A percentile compares a stretch with the other conserved stretches of the same genome.
phyloP scores from a whole-genome alignment of 2,113 vertebrate genomes.

The Podiceps cristatus region DNA sequence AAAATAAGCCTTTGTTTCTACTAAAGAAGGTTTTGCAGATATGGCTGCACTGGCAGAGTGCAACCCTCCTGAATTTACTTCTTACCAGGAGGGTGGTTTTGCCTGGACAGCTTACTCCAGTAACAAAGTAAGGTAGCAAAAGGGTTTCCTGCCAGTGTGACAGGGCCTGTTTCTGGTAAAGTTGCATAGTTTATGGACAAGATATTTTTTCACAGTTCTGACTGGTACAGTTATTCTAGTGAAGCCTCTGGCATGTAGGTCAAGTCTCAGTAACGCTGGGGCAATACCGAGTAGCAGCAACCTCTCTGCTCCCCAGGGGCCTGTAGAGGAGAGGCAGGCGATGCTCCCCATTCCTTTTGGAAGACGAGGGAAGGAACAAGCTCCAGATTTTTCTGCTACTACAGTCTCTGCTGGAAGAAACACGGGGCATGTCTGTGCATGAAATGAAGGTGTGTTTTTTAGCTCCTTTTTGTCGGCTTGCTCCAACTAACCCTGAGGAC shows the following conservation, averaged over 20 bases:
- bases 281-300: not conserved
- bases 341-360: not conserved
- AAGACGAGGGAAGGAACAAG: not conserved
- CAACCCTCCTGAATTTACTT: not conserved
- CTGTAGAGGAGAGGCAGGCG: not conserved
- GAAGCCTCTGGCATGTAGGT: not conserved
- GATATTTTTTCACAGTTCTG: not conserved
- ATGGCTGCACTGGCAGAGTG: not conserved
- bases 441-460: not conserved
- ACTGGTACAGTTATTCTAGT: not conserved
- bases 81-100: not conserved
- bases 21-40: not conserved
- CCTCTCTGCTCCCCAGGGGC: not conserved
- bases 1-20: not conserved
- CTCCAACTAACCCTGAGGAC: not conserved
- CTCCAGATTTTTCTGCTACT: not conserved
- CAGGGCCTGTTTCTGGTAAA: not conserved
- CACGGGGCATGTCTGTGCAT: too few relatives aligned
- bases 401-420: not conserved
- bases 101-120: not conserved
- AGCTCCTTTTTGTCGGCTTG: not conserved
- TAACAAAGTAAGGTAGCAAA: not conserved
- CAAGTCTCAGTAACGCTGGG: accelerated
- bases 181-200: not conserved
- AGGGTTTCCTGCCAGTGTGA: not conserved